A percentile compares a stretch with the other conserved stretches of the same genome.
These are phyloP conservation scores for Epizoanthus rinbou DNA, from an alignment of 92 coral and sea anemone genomes.

Conservation along the genomic window DNA sequence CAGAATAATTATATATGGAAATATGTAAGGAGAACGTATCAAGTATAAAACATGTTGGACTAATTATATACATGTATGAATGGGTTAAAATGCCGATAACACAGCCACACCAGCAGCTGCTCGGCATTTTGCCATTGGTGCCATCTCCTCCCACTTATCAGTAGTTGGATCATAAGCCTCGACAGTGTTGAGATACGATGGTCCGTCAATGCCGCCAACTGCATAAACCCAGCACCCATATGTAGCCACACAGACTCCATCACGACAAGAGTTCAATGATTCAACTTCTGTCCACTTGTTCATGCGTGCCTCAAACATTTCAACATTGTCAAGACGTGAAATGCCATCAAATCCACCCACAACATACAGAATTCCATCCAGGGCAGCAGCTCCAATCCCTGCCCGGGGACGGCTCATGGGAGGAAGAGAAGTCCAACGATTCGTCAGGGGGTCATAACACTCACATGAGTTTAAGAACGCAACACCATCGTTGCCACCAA, in stretches of 20 bases:
- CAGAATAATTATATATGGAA: too few relatives aligned
- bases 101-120: slow-evolving; percentile 99
- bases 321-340: slow-evolving; percentile 88
- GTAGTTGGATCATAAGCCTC: slow-evolving; percentile 96
- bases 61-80: too few relatives aligned
- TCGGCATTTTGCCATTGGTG: slow-evolving; percentile 93
- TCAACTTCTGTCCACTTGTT: slow-evolving; percentile 92
- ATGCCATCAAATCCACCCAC: slow-evolving; percentile 99
- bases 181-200: slow-evolving; percentile 95
- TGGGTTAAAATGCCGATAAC: slow-evolving; percentile 47
- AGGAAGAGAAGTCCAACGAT: slow-evolving; percentile 91
- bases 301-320: slow-evolving; percentile 98
- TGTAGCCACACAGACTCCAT: slow-evolving; percentile 95
- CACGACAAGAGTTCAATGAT: slow-evolving; percentile 91
- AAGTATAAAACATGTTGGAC: too few relatives aligned
- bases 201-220: slow-evolving; percentile 99
- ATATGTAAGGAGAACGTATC: too few relatives aligned
- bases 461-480: slow-evolving; percentile 94
- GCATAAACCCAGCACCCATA: slow-evolving; percentile 98
- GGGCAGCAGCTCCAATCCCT: slow-evolving; percentile 97
- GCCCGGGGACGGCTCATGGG: slow-evolving; percentile 97
- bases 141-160: slow-evolving; percentile 86
- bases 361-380: slow-evolving; percentile 93
- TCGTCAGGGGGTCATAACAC: slow-evolving; percentile 94
- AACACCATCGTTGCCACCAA: slow-evolving; percentile 98